Conservation (phyloP, 2,888 invertebrate species). For the Beris chalybata region DNA sequence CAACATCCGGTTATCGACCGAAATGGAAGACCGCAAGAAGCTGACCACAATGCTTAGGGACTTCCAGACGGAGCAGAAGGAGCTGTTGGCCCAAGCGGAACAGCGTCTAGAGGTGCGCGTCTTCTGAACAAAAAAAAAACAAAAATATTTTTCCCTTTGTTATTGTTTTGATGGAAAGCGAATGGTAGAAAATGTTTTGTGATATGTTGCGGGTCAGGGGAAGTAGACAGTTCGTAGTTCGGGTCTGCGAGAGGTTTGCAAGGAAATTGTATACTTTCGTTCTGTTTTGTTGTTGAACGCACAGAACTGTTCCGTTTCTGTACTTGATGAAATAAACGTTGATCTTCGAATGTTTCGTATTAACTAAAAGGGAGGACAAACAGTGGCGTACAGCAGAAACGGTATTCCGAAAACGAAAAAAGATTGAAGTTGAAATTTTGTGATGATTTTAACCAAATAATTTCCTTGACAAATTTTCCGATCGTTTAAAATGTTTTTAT, state of each 20-base stretch:
- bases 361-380: background rate
- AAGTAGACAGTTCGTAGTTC: background rate
- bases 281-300: background rate
- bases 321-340: constrained; percentile 25
- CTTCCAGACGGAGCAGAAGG: constrained; percentile 84
- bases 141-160: no score
- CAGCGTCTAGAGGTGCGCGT: constrained; percentile 75
- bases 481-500: no score
- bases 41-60: constrained; percentile 85
- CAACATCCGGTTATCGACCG: constrained; percentile 80
- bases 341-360: constrained; percentile 14
- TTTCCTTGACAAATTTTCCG: no score
- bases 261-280: background rate
- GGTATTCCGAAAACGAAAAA: no score
- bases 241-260: background rate
- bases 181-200: no score
- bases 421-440: no score
- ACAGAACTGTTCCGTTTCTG: constrained; percentile 12
- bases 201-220: background rate
- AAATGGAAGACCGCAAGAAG: constrained; percentile 86
- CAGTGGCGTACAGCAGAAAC: no score
- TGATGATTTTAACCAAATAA: no score
- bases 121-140: constrained; percentile 5
- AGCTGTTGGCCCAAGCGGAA: constrained; percentile 84
- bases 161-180: no score